Base-by-base conservation (phyloP, 2,113 vertebrate species). In the Callospermophilus lateralis region DNA sequence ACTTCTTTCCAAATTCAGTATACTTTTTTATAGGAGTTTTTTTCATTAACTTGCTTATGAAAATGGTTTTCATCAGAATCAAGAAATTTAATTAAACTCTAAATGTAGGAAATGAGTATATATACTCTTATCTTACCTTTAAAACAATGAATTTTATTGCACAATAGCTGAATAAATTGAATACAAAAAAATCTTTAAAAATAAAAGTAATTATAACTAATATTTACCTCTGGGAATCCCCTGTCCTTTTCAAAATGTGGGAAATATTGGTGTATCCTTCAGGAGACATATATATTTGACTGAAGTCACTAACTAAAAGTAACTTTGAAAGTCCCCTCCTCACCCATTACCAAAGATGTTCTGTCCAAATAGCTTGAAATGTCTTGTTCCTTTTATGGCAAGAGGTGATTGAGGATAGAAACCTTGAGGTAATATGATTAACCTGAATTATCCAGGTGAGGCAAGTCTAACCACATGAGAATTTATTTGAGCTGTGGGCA, bases 71-170 rank as follows among this genome's bases (percentile, higher is more conserved):
- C 53, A 68, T n/a, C 9, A 32, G 74, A n/a, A 83, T 51, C 45
- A 4, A 79, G 15, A 86, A 76, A 86, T 88, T 83, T 85, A 95
- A 84, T 26, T 51, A 55, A 83, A 83, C 83, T 83, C 67, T 86
- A 90, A 76, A 28, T 12, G 17, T 61, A 85, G 6, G n/a, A 37
- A 93, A 39, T 89, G 24, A 77, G 16, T 10, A n/a, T 48, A 42
- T 20, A 70, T 89, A 55, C 67, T 76, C 22, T 89, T 73, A 80
- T 15, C 28, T 86, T 81, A 67, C 9, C n/a, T 72, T 94, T 70
- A 37, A 45, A 86, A 92, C 6, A 84, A 51, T 51, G 12, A 51
- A 70, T 72, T 77, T 83, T 77, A 68, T 77, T 92, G 34, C 8
- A 55, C 3, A 86, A 74, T 9, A 78, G 9, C 58, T 96, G 22